A percentile compares a stretch with the other conserved stretches of the same genome.
These are phyloP conservation scores for Gallinago solitaria DNA, from an alignment of 2,797 vertebrate species.

Conservation along the genomic window DNA sequence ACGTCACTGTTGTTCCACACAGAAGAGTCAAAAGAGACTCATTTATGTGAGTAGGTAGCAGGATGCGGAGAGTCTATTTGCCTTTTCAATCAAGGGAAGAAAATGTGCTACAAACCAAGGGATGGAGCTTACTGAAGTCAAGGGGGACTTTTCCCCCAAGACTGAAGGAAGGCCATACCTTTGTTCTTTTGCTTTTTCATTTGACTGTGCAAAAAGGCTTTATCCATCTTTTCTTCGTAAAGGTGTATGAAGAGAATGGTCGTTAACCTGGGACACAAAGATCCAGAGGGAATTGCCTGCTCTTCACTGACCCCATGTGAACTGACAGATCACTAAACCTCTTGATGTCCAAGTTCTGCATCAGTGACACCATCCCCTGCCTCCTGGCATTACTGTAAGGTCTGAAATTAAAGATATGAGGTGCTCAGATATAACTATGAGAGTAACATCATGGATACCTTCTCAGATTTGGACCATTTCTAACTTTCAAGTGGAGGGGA, in stretches of 20 bases:
- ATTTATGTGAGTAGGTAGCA: not conserved
- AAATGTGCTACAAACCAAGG: not conserved
- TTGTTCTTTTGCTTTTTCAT: not conserved
- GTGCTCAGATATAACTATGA: not conserved
- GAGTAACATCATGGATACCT: not conserved
- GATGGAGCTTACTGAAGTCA: not conserved
- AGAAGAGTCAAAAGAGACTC: not conserved
- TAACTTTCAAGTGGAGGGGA: not conserved
- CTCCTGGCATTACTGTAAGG: accelerated
- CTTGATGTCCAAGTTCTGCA: not conserved
- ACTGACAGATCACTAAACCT: not conserved
- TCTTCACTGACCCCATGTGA: not conserved
- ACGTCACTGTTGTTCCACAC: conserved; percentile 56
- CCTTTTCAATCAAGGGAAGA: not conserved
- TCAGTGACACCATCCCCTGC: not conserved
- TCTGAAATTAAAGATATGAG: not conserved
- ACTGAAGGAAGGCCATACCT: not conserved
- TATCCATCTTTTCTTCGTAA: not conserved
- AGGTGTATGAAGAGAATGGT: not conserved
- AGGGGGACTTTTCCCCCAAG: not conserved
- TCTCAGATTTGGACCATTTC: not conserved
- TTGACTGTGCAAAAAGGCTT: not conserved
- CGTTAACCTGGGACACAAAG: not conserved
- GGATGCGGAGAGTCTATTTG: not conserved
- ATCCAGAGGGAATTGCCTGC: not conserved